Percentiles rank a stretch among this genome's conserved stretches.
These are phyloP conservation scores for Eilema sororculum DNA, from an alignment of 2,888 invertebrate species.

Conservation along the genomic window DNA sequence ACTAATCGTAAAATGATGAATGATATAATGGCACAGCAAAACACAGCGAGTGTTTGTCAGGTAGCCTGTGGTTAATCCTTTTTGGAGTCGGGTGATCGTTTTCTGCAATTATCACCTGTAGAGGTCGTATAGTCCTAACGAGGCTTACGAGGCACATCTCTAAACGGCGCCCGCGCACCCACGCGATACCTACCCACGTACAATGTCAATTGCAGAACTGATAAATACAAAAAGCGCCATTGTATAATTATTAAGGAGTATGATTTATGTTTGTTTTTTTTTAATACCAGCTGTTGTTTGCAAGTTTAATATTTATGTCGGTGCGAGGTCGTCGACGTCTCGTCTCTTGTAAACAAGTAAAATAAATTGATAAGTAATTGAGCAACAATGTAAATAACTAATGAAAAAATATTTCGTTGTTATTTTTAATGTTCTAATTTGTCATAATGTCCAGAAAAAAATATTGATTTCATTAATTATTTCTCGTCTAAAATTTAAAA, in stretches of 20 bases:
- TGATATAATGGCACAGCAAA: constrained; percentile 27
- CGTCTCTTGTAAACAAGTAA: constrained; percentile 25
- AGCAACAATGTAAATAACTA: background rate
- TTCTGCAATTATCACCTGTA: constrained; percentile 72
- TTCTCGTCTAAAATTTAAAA: too few relatives aligned
- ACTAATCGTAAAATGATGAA: constrained; percentile 26
- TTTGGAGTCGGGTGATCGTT: constrained; percentile 25
- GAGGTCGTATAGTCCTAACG: constrained; percentile 58
- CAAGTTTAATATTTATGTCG: constrained; percentile 31
- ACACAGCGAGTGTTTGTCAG: constrained; percentile 35
- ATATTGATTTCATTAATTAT: background rate
- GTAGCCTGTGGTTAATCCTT: constrained; percentile 24
- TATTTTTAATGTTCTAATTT: background rate
- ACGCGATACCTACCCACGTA: constrained; percentile 57
- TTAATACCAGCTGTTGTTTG: constrained; percentile 53
- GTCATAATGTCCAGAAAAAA: background rate
- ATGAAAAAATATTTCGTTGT: background rate
- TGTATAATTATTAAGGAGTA: constrained; percentile 71
- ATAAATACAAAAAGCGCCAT: constrained; percentile 58
- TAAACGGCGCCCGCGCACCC: constrained; percentile 66
- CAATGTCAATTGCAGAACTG: constrained; percentile 49
- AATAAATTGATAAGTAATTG: constrained; percentile 26
- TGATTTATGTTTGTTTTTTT: constrained; percentile 72
- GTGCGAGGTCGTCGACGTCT: constrained; percentile 40
- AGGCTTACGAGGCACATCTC: constrained; percentile 41